Evolutionary conservation across 1,140 invertebrate genomes (phyloP).

Genomic region (Drosophila ficusphila): DNA sequence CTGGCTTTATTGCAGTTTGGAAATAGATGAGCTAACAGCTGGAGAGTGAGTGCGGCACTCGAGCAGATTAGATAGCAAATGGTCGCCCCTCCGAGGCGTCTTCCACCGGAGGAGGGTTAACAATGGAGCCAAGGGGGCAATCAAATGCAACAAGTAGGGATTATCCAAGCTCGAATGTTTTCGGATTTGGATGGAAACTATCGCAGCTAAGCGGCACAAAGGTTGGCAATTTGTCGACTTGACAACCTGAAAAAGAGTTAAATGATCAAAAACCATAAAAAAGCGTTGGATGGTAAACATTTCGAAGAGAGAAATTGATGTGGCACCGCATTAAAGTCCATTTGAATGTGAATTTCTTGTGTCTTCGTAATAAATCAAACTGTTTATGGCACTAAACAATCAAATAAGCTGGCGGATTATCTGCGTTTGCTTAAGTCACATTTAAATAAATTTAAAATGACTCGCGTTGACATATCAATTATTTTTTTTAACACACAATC

Average conservation of each 20-base stretch:
- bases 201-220: constrained; percentile 29
- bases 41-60: constrained; percentile 74
- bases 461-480: no score
- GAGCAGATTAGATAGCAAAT: constrained; percentile 74
- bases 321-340: neutral
- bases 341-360: neutral
- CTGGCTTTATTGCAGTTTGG: constrained; percentile 73
- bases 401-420: neutral
- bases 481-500: no score
- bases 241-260: constrained; percentile 41
- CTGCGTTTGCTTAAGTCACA: no score
- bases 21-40: constrained; percentile 80
- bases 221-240: constrained; percentile 47
- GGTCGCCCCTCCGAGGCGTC: constrained; percentile 40
- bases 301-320: constrained; percentile 1
- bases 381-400: neutral
- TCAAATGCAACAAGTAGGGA: constrained; percentile 48
- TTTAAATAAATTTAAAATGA: no score
- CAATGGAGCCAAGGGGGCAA: constrained; percentile 36
- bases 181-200: constrained; percentile 6
- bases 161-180: constrained; percentile 45
- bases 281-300: constrained; percentile 1
- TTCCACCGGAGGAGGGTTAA: neutral
- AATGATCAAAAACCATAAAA: constrained; percentile 13
- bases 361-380: neutral